Evolutionary conservation across 2,113 vertebrate species (phyloP).

Genomic region (Upupa epops): DNA sequence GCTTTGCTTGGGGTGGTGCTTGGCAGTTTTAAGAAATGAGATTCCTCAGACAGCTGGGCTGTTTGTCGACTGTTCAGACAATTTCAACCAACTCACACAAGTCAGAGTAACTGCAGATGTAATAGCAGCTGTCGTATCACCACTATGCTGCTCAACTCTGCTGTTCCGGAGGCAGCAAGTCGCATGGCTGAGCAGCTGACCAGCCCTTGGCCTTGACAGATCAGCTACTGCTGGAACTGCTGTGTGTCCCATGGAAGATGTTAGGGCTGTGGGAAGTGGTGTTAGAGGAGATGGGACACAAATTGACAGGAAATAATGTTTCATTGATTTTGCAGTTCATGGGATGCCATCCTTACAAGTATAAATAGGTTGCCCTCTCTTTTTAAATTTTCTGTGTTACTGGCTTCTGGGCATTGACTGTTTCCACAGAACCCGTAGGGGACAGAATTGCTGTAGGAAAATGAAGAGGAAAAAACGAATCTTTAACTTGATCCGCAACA

Average conservation of each 20-base stretch:
- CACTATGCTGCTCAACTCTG: rapidly evolving
- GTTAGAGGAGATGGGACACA: neutral
- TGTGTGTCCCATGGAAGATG: rapidly evolving
- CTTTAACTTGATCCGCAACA: conserved; percentile 30
- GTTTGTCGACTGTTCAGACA: neutral
- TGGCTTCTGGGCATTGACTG: neutral
- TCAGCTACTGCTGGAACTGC: neutral
- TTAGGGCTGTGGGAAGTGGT: neutral
- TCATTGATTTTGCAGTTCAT: neutral
- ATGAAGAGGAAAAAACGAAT: neutral
- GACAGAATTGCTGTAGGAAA: conserved; percentile 21
- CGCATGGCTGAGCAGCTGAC: rapidly evolving
- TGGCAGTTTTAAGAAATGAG: conserved; percentile 1
- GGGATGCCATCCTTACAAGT: neutral
- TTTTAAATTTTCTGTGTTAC: neutral
- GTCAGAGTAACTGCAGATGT: neutral
- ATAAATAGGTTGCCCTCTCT: neutral
- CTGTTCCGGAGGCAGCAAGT: rapidly evolving
- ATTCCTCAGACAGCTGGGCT: neutral
- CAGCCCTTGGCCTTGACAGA: rapidly evolving
- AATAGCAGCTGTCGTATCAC: neutral
- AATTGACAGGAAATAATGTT: neutral
- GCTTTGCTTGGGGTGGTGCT: neutral
- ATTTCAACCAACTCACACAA: neutral
- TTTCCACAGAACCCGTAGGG: neutral